These are phyloP conservation scores for Panagrolaimus sp. DNA, from an alignment of 1,140 invertebrate species.

Conservation along the genomic window DNA sequence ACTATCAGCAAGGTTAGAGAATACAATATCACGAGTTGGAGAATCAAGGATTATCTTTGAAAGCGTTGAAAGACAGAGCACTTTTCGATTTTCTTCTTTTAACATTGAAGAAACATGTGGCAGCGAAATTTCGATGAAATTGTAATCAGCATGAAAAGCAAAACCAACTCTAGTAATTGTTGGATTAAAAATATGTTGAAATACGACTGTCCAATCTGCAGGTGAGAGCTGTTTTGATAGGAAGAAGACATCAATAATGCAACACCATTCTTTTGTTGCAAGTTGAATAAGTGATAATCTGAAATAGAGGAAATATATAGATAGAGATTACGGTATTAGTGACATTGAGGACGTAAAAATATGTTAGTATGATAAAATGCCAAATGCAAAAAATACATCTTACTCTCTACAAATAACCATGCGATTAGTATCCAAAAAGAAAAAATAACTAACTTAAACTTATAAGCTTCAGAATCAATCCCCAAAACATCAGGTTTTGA, in stretches of 20 bases:
- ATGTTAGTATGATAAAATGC: no score
- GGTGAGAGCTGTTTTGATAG: background rate
- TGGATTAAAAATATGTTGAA: background rate
- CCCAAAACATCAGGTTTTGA: background rate
- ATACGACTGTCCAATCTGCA: background rate
- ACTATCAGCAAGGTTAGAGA: no score
- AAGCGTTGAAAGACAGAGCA: background rate
- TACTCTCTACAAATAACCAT: no score
- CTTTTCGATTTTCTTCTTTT: background rate
- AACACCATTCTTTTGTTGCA: background rate
- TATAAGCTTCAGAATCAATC: background rate
- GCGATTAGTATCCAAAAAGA: no score
- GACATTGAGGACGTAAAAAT: no score
- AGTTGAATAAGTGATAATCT: background rate
- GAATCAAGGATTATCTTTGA: background rate
- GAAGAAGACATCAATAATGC: background rate
- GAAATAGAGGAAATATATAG: background rate
- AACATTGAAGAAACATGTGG: background rate
- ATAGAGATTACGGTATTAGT: background rate
- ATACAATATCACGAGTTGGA: no score
- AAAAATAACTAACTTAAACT: no score
- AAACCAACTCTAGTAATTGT: background rate
- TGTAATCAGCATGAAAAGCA: constrained; percentile 1
- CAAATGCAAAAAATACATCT: no score
- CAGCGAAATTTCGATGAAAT: background rate